phyloP scores from a whole-genome alignment of 2,113 vertebrate species.

The Coryphaenoides rupestris region DNA sequence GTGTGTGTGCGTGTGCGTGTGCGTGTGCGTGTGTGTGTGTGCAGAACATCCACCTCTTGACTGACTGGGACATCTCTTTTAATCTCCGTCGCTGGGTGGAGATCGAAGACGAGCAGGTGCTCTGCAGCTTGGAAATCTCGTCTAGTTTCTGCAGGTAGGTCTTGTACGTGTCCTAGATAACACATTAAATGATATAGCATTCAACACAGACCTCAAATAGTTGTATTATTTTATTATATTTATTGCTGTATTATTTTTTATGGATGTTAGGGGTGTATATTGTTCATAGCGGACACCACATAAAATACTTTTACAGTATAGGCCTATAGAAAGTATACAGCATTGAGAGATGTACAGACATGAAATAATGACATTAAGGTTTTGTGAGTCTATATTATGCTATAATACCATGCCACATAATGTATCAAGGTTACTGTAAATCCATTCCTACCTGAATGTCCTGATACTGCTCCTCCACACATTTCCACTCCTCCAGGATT shows the following conservation, averaged over 20 bases:
- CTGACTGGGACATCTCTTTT: constrained; percentile 72
- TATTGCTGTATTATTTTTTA: no score
- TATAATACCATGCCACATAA: not conserved
- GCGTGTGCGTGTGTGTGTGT: not conserved
- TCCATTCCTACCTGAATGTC: constrained; percentile 79
- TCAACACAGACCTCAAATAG: not conserved
- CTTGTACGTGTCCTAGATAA: constrained; percentile 81
- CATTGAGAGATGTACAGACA: not conserved
- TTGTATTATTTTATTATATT: no score
- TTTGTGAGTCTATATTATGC: not conserved
- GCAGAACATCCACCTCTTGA: constrained; percentile 72
- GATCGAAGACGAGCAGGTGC: constrained; percentile 77
- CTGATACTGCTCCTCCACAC: constrained; percentile 82
- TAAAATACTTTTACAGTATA: not conserved
- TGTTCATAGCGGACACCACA: not conserved
- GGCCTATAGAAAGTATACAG: not conserved
- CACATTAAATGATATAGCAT: not conserved
- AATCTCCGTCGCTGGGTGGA: constrained; percentile 77
- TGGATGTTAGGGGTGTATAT: not conserved
- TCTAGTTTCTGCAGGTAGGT: constrained; percentile 86
- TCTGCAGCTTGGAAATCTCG: constrained; percentile 87
- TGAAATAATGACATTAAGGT: no score
- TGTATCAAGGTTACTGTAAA: not conserved
- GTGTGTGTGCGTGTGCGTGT: not conserved
- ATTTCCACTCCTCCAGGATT: constrained; percentile 79